Evolutionary conservation across 2,797 vertebrate species (phyloP).

Genomic region (Streptopelia turtur): DNA sequence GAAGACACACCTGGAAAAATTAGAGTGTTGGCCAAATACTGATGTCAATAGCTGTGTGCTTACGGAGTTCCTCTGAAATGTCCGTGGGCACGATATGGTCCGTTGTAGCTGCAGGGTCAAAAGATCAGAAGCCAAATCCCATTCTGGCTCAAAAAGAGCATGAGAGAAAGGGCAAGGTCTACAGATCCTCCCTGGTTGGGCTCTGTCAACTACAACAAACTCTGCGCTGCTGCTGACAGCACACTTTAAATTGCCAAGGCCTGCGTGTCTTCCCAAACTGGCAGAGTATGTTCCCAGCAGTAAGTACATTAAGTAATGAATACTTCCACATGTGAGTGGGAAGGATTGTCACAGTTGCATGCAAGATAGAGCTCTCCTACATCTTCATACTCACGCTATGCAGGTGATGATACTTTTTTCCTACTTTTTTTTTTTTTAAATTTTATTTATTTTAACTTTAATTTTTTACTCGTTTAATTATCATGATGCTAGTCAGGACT

Average conservation of each 20-base stretch:
- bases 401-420: background rate
- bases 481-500: background rate
- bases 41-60: accelerated
- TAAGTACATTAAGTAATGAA: background rate
- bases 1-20: slow-evolving; percentile 46
- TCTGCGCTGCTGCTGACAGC: background rate
- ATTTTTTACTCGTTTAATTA: background rate
- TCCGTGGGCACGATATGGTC: background rate
- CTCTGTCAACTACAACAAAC: background rate
- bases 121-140: background rate
- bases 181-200: background rate
- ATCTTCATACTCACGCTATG: background rate
- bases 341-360: background rate
- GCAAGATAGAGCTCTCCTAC: background rate
- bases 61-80: background rate
- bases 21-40: background rate
- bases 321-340: background rate
- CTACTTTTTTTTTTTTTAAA: background rate
- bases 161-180: background rate
- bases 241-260: background rate
- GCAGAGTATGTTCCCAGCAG: background rate
- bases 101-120: background rate
- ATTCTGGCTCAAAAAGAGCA: background rate
- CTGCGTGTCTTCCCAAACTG: accelerated
- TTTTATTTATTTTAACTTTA: too few species aligned